Evolutionary conservation across 2,888 invertebrate species (phyloP).

Genomic region (Tuta absoluta): DNA sequence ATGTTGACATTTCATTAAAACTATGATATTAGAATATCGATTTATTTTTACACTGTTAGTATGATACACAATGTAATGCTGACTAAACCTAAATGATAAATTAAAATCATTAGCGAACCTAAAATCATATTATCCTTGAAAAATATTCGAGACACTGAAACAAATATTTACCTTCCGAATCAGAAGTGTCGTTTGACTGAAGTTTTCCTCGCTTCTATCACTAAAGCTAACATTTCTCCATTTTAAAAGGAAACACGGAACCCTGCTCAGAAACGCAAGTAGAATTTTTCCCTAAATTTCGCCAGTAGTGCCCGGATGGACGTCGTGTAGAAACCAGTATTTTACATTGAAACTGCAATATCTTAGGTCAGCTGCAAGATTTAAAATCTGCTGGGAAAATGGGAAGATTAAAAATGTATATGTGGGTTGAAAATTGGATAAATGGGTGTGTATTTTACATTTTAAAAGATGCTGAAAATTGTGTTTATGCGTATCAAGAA

Average conservation of each 20-base stretch:
- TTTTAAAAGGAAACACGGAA: conserved; percentile 16
- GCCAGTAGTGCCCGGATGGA: conserved; percentile 14
- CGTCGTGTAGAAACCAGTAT: conserved; percentile 28
- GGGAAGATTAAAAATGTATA: conserved; percentile 16
- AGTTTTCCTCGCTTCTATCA: not conserved
- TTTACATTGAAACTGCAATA: conserved; percentile 34
- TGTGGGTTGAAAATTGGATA: not conserved
- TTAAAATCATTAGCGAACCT: no score
- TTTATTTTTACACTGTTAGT: no score
- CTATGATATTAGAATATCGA: no score
- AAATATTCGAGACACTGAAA: not conserved
- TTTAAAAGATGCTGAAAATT: not conserved
- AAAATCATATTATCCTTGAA: no score
- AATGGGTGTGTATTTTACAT: not conserved
- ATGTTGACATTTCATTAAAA: no score
- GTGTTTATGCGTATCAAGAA: not conserved
- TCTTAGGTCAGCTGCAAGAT: conserved; percentile 33
- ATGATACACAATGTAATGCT: no score
- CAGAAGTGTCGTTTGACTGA: not conserved
- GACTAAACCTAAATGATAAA: no score
- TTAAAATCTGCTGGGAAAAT: conserved; percentile 28
- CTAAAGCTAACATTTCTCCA: conserved; percentile 11
- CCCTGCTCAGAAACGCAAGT: not conserved
- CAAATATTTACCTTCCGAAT: not conserved
- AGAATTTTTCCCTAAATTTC: conserved; percentile 20